A percentile compares a stretch with the other conserved stretches of the same genome.
Conservation (phyloP, 1,140 invertebrate species). For the Cherax destructor region DNA sequence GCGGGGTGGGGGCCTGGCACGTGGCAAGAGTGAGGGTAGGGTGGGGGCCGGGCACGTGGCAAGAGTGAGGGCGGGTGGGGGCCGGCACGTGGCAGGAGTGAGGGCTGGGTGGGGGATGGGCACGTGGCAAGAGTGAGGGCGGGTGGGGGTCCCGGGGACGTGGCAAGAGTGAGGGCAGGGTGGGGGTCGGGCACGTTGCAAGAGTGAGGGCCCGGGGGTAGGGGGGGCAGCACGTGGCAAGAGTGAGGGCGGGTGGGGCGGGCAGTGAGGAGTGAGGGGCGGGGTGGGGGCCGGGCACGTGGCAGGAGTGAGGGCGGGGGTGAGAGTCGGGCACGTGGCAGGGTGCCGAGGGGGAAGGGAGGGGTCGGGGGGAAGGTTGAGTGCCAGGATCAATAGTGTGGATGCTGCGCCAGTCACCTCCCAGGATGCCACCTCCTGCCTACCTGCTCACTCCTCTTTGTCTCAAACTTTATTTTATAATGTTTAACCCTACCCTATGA, state of each 20-base stretch:
- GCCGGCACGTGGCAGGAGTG: not conserved
- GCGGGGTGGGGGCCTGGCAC: too few relatives aligned
- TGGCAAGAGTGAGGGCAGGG: not conserved
- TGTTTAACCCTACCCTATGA: too few relatives aligned
- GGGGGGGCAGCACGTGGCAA: not conserved
- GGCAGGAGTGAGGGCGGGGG: not conserved
- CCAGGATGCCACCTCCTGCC: slow-evolving; percentile 13
- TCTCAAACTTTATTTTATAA: too few relatives aligned
- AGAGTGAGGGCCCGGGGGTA: not conserved
- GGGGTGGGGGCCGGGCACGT: not conserved
- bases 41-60: not conserved
- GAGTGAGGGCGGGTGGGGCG: not conserved
- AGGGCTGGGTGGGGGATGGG: not conserved
- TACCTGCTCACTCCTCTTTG: not conserved
- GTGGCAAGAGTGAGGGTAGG: not conserved
- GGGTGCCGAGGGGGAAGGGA: slow-evolving; percentile 3
- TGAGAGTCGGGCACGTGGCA: not conserved
- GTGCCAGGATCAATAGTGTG: slow-evolving; percentile 24
- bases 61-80: not conserved
- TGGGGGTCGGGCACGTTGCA: not conserved
- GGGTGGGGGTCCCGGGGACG: too few relatives aligned
- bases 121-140: not conserved
- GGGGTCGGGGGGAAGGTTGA: not conserved
- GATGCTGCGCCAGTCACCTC: slow-evolving; percentile 21
- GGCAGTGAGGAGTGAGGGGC: not conserved